Evolutionary conservation across 2,113 vertebrate genomes (phyloP).

Genomic region (Alces alces): DNA sequence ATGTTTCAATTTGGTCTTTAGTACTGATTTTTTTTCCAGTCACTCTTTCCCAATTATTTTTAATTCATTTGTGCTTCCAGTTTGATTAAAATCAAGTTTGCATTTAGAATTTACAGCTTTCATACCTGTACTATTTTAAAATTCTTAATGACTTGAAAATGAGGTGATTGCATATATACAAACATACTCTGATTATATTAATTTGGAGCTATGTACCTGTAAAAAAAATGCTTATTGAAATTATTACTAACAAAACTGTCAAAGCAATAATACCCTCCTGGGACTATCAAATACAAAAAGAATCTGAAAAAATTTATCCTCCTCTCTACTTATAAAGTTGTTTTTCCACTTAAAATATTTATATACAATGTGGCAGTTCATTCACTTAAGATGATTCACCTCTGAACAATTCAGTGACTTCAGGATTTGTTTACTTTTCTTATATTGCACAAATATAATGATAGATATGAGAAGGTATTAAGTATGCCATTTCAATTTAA

Average conservation of each 20-base stretch:
- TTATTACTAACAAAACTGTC: neutral
- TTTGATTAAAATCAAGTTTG: neutral
- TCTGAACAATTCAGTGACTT: conserved; percentile 59
- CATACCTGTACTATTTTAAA: neutral
- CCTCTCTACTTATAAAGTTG: neutral
- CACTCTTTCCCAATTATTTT: neutral
- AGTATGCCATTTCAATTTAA: conserved; percentile 34
- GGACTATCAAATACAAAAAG: neutral
- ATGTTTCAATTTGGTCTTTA: neutral
- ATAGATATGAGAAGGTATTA: conserved; percentile 2
- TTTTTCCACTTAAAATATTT: conserved; percentile 46
- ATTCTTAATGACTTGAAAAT: neutral
- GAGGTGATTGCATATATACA: neutral
- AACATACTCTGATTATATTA: neutral
- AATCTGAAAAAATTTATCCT: neutral
- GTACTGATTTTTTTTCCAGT: neutral
- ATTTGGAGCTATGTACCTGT: neutral
- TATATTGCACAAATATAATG: conserved; percentile 3
- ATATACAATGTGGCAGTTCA: conserved; percentile 4
- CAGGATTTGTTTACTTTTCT: conserved; percentile 27
- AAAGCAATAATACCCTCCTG: neutral
- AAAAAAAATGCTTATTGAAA: neutral
- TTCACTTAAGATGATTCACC: conserved; percentile 14
- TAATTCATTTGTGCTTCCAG: neutral
- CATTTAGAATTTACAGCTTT: neutral